Conservation (phyloP, 2,113 vertebrate species). For the Loxodonta africana region DNA sequence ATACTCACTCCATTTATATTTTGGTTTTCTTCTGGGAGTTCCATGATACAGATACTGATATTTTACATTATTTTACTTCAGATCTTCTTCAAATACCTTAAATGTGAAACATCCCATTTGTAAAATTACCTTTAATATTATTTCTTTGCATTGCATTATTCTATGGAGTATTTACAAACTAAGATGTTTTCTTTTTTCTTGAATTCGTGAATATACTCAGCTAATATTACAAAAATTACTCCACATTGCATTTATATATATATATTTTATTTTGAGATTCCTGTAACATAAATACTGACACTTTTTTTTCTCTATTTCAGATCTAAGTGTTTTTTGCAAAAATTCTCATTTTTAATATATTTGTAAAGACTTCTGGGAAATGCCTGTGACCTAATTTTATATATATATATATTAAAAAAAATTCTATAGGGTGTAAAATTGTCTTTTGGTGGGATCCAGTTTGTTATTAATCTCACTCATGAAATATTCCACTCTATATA, state of each 20-base stretch:
- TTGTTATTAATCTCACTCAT: background rate
- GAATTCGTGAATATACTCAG: background rate
- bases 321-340: constrained; percentile 13
- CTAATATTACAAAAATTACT: background rate
- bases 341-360: background rate
- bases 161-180: background rate
- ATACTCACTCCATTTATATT: background rate
- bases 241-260: background rate
- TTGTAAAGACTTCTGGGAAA: background rate
- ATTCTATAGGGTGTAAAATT: background rate
- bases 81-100: background rate
- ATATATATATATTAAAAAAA: too few relatives aligned
- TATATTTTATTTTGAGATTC: background rate
- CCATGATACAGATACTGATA: background rate
- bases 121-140: background rate
- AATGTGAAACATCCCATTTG: background rate
- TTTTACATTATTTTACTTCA: background rate
- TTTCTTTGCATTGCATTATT: background rate
- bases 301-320: background rate
- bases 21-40: background rate
- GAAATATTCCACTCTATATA: background rate
- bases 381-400: background rate
- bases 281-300: background rate
- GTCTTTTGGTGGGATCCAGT: background rate
- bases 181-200: background rate